Base-by-base conservation (phyloP, 2,113 vertebrate species). In the Urocitellus parryii region DNA sequence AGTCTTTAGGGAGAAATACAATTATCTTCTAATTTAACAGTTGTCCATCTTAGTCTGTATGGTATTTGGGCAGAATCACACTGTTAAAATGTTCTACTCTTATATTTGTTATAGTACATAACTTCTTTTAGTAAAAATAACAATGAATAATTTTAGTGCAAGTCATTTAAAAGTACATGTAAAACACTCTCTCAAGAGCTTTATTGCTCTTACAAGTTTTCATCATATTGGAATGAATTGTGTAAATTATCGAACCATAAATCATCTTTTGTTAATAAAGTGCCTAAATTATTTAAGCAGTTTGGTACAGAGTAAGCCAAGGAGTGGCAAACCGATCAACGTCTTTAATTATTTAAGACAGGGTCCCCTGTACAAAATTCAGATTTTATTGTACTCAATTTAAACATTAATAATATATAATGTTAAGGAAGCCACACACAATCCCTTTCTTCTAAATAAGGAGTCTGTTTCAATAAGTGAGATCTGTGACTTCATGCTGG, bases 291-390 rank as follows among this genome's bases (percentile, higher is more conserved):
- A 95, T 97, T 97, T 94, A 96, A 39, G 4, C 77, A 67, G 37
- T 93, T 95, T 13, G 24, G 20, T 39, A 65, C 70, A 29, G 20
- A 14, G 11, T 81, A 90, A 92, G 48, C 14, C 51, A 83, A 74
- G 20, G 39, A 81, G 58, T 92, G 56, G 14, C 13, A 87, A 93
- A 90, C 73, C 79, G 37, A 81, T 78, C 14, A 32, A 53, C 58
- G 68, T 84, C n/a, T 97, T 97, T 68, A 96, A 97, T 97, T 95
- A 97, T 97, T 97, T 3, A 97, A 85, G 72, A 76, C 3, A 53
- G 45, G n/a, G 13, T 34, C 11, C 16, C 39, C 7, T 42, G 17
- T 53, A 89, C 29, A 96, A 97, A 97, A 78, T 83, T 95, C 68
- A 92, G 73, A 96, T 93, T 95, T 94, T 56, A 80, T 87, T 93